phyloP scores from a whole-genome alignment of 2,113 vertebrate species.

The Microtus ochrogaster region DNA sequence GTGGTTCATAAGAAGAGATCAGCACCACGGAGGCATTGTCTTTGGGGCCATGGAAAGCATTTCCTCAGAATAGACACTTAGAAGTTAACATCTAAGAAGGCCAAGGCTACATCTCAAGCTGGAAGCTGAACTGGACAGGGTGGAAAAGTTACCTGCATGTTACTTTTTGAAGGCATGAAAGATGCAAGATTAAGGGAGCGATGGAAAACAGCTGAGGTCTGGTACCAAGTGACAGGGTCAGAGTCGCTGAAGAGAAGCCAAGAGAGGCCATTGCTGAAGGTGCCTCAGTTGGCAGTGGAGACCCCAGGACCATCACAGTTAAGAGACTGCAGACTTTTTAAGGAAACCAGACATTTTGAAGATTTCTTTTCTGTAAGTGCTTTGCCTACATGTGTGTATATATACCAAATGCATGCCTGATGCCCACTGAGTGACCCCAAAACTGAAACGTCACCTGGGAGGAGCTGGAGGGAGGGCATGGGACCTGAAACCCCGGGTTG shows the following conservation, averaged over 20 bases:
- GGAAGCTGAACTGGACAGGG: not conserved
- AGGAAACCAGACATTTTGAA: not conserved
- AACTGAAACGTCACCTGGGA: not conserved
- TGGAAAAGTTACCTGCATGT: not conserved
- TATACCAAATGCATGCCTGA: not conserved
- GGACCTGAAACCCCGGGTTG: rapidly evolving
- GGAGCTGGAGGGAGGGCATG: rapidly evolving
- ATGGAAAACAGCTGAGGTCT: not conserved
- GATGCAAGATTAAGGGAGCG: not conserved
- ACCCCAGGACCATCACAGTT: not conserved
- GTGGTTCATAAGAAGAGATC: not conserved
- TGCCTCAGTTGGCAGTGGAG: not conserved
- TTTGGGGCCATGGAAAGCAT: not conserved
- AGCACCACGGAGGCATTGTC: not conserved
- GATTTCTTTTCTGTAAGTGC: not conserved
- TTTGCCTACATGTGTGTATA: not conserved
- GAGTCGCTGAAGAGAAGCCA: not conserved
- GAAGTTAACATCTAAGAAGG: not conserved
- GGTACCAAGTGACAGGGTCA: not conserved
- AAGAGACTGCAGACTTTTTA: not conserved
- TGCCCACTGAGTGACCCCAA: not conserved
- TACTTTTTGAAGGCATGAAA: not conserved
- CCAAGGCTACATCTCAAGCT: not conserved
- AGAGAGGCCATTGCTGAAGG: not conserved
- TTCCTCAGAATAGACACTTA: not conserved